A percentile compares a stretch with the other conserved stretches of the same genome.
phyloP scores from a whole-genome alignment of 2,113 vertebrate species.

The Callorhinus ursinus region DNA sequence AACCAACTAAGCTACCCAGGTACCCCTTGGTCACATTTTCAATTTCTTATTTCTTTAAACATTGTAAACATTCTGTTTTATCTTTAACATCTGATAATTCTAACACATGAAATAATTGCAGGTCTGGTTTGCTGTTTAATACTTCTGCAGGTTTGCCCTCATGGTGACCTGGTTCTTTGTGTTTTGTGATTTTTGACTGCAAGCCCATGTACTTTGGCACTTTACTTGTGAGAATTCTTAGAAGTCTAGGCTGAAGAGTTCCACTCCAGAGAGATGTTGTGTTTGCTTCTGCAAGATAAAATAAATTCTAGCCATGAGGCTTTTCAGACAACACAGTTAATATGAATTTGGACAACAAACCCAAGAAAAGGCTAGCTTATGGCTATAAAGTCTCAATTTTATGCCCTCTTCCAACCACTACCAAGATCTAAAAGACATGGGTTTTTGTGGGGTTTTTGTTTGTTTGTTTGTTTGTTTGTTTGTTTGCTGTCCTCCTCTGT shows the following conservation, averaged over 20 bases:
- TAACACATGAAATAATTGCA: not conserved
- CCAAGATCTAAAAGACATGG: not conserved
- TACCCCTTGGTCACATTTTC: not conserved
- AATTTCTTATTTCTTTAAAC: constrained; percentile 21
- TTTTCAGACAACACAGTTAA: not conserved
- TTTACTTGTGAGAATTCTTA: not conserved
- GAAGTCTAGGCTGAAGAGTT: not conserved
- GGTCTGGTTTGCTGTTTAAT: not conserved
- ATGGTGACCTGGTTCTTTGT: not conserved
- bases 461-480: not conserved
- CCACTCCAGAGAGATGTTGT: not conserved
- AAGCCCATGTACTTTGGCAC: not conserved
- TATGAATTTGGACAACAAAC: not conserved
- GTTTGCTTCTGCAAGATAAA: not conserved
- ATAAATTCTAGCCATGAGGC: not conserved
- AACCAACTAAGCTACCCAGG: not conserved
- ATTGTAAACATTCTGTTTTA: not conserved
- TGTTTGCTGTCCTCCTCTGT: not conserved
- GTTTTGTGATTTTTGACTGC: not conserved
- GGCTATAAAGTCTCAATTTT: not conserved
- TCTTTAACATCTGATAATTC: not conserved
- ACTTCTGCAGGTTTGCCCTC: not conserved
- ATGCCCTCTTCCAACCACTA: not conserved
- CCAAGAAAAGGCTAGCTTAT: not conserved
- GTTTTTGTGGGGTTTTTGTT: not conserved